These are phyloP conservation scores for Ichneumoninae sp. DNA, from an alignment of 2,888 invertebrate species.

Conservation along the genomic window DNA sequence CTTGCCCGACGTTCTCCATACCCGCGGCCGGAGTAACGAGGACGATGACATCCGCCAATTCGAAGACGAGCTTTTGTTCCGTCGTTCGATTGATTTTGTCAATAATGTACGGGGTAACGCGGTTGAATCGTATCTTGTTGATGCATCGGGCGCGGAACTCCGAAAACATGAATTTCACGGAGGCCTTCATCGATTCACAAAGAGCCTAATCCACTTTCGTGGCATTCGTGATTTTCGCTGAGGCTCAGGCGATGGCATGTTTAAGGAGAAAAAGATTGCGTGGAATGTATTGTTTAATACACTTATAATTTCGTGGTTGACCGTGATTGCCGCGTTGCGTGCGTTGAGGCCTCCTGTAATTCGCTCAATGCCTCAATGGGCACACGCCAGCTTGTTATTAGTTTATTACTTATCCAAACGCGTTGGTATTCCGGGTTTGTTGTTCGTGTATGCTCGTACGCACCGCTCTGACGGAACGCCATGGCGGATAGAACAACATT, in stretches of 20 bases:
- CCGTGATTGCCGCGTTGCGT: conserved; percentile 81
- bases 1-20: conserved; percentile 35
- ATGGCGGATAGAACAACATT: conserved; percentile 42
- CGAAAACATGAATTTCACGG: neutral
- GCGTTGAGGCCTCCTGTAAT: conserved; percentile 65
- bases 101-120: too few species aligned
- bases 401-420: conserved; percentile 64
- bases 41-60: conserved; percentile 14
- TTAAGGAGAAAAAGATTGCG: conserved; percentile 72
- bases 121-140: neutral
- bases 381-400: conserved; percentile 56
- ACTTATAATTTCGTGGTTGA: conserved; percentile 65
- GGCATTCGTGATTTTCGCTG: neutral
- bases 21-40: neutral
- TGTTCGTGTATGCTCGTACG: conserved; percentile 35
- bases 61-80: conserved; percentile 7
- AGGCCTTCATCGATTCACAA: neutral
- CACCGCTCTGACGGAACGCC: conserved; percentile 34
- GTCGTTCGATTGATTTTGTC: neutral
- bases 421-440: conserved; percentile 18
- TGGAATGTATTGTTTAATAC: conserved; percentile 54
- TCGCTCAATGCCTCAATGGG: conserved; percentile 11
- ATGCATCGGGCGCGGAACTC: neutral
- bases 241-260: neutral
- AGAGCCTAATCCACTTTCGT: conserved; percentile 1